Conservation (phyloP, 2,113 vertebrate genomes). For the Bufo bufo region DNA sequence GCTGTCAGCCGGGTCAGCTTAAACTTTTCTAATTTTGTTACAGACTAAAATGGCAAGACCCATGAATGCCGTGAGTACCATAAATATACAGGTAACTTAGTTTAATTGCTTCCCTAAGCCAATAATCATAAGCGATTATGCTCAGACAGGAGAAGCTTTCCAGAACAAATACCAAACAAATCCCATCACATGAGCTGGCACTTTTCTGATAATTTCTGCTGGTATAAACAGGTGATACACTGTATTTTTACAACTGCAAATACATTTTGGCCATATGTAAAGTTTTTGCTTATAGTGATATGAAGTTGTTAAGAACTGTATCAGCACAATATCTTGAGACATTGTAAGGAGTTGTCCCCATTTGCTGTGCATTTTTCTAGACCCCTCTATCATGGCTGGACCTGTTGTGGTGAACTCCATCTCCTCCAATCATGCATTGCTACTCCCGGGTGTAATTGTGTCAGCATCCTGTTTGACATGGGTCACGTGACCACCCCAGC, state of each 20-base stretch:
- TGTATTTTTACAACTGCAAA: background rate
- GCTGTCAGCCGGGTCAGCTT: no score
- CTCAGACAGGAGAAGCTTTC: slow-evolving; percentile 11
- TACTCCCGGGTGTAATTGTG: no score
- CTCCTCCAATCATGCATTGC: no score
- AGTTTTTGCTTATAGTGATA: background rate
- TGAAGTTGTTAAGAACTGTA: background rate
- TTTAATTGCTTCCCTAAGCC: slow-evolving; percentile 34
- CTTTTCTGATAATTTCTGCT: slow-evolving; percentile 10
- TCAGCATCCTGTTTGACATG: no score
- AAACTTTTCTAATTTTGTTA: background rate
- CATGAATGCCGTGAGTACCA: background rate
- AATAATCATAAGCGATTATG: slow-evolving; percentile 15
- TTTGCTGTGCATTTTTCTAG: no score
- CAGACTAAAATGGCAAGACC: background rate
- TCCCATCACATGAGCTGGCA: background rate
- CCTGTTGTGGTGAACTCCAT: no score
- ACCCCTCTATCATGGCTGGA: no score
- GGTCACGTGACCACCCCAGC: no score
- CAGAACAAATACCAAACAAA: slow-evolving; percentile 34
- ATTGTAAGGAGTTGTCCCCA: no score
- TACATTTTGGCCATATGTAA: background rate
- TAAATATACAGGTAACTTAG: slow-evolving; percentile 21
- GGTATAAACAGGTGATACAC: background rate
- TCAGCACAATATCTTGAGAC: background rate